Base-by-base conservation (phyloP, 2,797 vertebrate genomes). In the Acanthurus tractus region DNA sequence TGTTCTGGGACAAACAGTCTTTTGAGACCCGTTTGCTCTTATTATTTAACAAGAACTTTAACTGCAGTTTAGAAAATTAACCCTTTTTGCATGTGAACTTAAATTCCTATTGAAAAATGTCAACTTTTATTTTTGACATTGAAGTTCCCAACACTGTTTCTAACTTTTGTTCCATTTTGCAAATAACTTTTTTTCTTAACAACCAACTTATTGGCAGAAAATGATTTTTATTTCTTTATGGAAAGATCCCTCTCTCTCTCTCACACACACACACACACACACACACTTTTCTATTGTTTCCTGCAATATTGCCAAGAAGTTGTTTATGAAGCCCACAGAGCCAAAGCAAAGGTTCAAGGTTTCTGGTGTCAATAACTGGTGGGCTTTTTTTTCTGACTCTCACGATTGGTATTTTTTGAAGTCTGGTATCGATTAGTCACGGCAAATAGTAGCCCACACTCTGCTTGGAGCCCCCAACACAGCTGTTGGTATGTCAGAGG, bases 401-500 rank as follows among this genome's bases (percentile, higher is more conserved):
- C 90, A 92, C 77, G 82, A 89, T 81, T 88, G 79, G 74, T 82
- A 81, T 87, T 93, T 94, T 94, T 94, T 92, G 81, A 95, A 95
- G 95, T 95, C 95, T 96, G 95, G 87, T 92, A 94, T 95, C 89
- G 90, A 96, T 96, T 96, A 96, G 95, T 96, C 94, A 96, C 78
- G 89, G 94, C 91, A 93, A 94, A 95, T 94, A 94, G 93, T 92
- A 93, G 92, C 91, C 83, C 89, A 85, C 92, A 84, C 93, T 94
- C 87, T 70, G 87, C 80, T 89, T 23, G 4, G 85, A 94, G 89
- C 90, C 93, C 91, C 86, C 90, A 90, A 91, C 90, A 92, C 95
- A 96, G 95, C 95, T 96, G 95, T 94, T 93, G 91, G 94, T 91
- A 92, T 95, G 94, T 94, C 91, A 91, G 88, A 88, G 88, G 93